Conservation (phyloP, 2,888 invertebrate species). For the Drosophila recens region DNA sequence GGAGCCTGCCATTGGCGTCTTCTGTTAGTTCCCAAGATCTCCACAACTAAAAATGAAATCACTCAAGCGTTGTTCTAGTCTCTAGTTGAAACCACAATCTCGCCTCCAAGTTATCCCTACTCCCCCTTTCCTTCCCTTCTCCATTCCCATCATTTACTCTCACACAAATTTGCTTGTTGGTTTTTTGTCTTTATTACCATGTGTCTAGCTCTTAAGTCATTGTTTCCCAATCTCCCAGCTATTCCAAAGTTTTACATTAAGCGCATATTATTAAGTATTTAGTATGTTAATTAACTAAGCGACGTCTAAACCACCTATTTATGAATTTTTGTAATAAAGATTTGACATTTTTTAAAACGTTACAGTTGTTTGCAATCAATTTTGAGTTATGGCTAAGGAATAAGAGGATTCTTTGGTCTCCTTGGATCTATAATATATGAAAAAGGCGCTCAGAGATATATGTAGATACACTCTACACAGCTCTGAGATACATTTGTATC, state of each 20-base stretch:
- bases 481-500: neutral
- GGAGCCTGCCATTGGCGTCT: slow-evolving; percentile 58
- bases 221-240: slow-evolving; percentile 58
- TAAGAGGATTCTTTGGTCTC: no score
- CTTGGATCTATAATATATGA: neutral
- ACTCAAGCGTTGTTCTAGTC: slow-evolving; percentile 83
- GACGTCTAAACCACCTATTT: slow-evolving; percentile 72
- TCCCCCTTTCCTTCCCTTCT: neutral
- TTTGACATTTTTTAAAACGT: slow-evolving; percentile 21
- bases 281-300: slow-evolving; percentile 43
- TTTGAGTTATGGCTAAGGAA: neutral
- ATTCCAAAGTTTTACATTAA: slow-evolving; percentile 72
- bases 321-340: slow-evolving; percentile 71
- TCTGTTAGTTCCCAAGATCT: slow-evolving; percentile 64
- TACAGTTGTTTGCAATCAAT: neutral
- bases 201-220: slow-evolving; percentile 64
- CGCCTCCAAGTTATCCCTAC: slow-evolving; percentile 32
- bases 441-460: no score
- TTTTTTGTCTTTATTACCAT: slow-evolving; percentile 46
- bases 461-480: neutral
- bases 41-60: slow-evolving; percentile 18
- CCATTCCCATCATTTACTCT: neutral
- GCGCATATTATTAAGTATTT: slow-evolving; percentile 45
- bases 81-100: slow-evolving; percentile 61
- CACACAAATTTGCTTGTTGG: slow-evolving; percentile 55